phyloP scores from a whole-genome alignment of 2,888 invertebrate species.

The Aspidiotus destructor region DNA sequence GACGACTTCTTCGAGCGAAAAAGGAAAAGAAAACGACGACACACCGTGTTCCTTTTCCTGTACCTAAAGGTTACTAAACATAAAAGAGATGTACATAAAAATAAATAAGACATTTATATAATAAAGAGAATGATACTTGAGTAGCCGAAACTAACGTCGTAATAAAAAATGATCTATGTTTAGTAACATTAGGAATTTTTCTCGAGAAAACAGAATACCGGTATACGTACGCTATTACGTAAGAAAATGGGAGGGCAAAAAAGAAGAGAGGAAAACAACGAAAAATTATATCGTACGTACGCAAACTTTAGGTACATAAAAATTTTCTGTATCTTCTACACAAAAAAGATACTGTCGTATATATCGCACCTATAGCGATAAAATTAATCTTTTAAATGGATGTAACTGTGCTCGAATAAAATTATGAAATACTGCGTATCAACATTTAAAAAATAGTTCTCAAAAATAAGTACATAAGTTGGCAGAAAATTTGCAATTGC shows the following conservation, averaged over 20 bases:
- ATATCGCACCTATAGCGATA: neutral
- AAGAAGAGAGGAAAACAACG: neutral
- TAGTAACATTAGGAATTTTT: neutral
- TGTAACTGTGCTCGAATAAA: neutral
- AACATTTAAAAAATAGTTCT: too few relatives aligned
- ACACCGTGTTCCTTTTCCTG: too few relatives aligned
- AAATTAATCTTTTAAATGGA: slow-evolving; percentile 2
- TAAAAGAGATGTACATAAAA: neutral
- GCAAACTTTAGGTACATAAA: too few relatives aligned
- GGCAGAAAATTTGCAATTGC: too few relatives aligned
- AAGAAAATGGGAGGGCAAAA: neutral
- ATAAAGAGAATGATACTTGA: slow-evolving; percentile 1
- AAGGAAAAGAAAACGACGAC: too few relatives aligned
- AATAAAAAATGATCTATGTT: neutral
- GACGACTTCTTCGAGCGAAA: too few relatives aligned
- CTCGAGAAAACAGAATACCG: neutral
- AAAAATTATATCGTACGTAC: too few relatives aligned
- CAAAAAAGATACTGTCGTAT: neutral
- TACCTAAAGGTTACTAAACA: too few relatives aligned
- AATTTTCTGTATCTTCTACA: too few relatives aligned
- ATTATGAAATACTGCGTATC: neutral
- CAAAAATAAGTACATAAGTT: too few relatives aligned
- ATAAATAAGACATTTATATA: neutral
- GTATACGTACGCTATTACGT: neutral
- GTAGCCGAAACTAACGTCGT: neutral